Evolutionary conservation across 1,140 invertebrate genomes (phyloP).

Genomic region (Fragariocoptes setiger): DNA sequence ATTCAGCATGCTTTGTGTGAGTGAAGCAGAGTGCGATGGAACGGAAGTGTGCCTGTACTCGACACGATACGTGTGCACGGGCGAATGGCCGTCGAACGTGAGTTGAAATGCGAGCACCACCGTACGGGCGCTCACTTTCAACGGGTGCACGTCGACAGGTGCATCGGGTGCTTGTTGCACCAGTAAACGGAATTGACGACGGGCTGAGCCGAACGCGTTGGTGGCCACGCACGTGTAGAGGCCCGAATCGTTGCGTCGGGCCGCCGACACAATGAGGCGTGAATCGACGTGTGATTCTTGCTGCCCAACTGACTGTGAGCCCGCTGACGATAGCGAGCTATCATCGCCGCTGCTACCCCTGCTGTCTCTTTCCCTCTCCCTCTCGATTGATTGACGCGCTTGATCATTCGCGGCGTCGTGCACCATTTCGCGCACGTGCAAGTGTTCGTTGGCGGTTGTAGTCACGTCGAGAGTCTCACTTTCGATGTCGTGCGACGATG

Average conservation of each 20-base stretch:
- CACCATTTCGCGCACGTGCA: no score
- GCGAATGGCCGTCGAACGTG: neutral
- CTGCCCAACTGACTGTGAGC: no score
- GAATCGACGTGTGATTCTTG: no score
- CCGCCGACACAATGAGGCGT: no score
- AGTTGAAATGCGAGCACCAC: neutral
- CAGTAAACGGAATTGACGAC: neutral
- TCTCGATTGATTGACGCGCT: no score
- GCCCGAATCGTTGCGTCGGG: slow-evolving; percentile 15
- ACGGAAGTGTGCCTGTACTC: neutral
- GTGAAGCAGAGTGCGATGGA: neutral
- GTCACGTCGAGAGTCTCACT: neutral
- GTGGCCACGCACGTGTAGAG: slow-evolving; percentile 18
- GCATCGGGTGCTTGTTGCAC: neutral
- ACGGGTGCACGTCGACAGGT: neutral
- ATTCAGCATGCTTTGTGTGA: neutral
- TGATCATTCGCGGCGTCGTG: no score
- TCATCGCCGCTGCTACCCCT: no score
- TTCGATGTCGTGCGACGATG: neutral
- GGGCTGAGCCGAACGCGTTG: slow-evolving; percentile 15
- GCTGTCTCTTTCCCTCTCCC: no score
- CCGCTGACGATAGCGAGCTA: no score
- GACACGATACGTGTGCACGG: neutral
- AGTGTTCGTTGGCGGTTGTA: no score
- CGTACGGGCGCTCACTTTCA: neutral